Evolutionary conservation across 2,113 vertebrate genomes (phyloP).

Genomic region (Motacilla alba): DNA sequence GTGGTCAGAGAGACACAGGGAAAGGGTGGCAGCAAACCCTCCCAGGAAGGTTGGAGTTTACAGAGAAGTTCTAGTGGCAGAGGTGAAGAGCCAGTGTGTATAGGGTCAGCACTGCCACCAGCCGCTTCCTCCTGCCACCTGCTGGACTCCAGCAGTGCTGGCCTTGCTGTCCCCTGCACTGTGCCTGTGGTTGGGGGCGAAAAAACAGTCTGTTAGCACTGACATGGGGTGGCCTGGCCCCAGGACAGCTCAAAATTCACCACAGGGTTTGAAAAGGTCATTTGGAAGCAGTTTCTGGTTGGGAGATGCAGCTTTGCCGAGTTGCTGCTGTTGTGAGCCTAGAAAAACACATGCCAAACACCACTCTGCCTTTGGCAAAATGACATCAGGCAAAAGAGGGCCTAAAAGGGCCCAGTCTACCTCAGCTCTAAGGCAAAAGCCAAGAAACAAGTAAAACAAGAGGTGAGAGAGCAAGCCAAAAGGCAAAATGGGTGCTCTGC

Average conservation of each 20-base stretch:
- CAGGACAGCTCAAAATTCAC: not conserved
- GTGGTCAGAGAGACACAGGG: not conserved
- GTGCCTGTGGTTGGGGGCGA: not conserved
- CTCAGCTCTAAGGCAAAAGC: not conserved
- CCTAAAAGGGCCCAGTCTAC: not conserved
- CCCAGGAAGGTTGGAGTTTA: not conserved
- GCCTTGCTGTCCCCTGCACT: accelerated
- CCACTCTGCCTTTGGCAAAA: too few relatives aligned
- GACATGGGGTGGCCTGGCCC: too few relatives aligned
- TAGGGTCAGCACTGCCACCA: too few relatives aligned
- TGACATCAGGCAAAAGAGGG: not conserved
- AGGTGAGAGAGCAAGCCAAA: not conserved
- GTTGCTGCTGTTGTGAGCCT: not conserved
- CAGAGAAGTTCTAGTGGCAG: not conserved
- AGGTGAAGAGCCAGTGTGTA: too few relatives aligned
- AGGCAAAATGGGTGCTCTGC: not conserved
- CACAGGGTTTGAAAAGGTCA: not conserved
- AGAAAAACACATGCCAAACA: not conserved
- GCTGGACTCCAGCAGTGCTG: not conserved
- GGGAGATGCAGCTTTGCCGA: not conserved
- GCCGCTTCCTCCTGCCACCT: accelerated
- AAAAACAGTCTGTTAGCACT: accelerated
- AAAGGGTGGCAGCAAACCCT: not conserved
- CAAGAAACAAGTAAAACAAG: not conserved
- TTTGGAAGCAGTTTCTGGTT: not conserved